A percentile compares a stretch with the other conserved stretches of the same genome.
Evolutionary conservation across 2,888 invertebrate species (phyloP).

Genomic region (Sepioteuthis lessoniana): DNA sequence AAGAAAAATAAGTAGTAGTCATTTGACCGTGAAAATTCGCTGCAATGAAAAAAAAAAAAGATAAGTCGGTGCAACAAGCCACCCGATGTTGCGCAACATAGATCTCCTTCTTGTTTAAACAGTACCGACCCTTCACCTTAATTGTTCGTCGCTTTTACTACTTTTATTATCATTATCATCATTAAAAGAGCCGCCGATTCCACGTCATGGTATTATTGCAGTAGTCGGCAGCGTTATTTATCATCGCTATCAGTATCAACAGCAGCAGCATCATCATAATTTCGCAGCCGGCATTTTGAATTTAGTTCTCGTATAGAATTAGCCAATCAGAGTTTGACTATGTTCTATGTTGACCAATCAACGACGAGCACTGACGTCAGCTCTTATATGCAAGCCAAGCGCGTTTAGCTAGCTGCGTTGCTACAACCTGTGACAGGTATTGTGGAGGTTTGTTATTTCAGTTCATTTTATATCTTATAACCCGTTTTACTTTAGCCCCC

Average conservation of each 20-base stretch:
- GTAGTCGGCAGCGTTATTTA: neutral
- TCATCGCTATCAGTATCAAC: neutral
- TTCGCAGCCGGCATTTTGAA: slow-evolving; percentile 13
- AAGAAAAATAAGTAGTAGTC: neutral
- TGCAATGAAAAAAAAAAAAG: neutral
- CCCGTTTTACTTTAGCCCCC: neutral
- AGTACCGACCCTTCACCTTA: neutral
- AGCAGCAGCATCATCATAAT: neutral
- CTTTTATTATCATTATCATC: neutral
- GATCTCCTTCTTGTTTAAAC: neutral
- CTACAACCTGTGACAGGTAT: slow-evolving; percentile 33
- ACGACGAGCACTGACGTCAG: neutral
- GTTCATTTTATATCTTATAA: neutral
- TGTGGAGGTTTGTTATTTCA: slow-evolving; percentile 33
- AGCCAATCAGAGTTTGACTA: neutral
- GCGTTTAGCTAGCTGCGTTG: neutral
- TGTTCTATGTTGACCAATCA: neutral
- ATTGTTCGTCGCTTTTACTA: too few relatives aligned
- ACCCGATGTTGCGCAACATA: neutral
- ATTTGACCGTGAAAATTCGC: neutral
- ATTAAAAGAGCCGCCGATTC: neutral
- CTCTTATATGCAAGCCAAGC: slow-evolving; percentile 20
- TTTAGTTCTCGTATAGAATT: neutral
- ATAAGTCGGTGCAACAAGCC: neutral
- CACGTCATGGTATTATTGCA: neutral